Percentiles rank a stretch among this genome's conserved stretches.
phyloP scores from a whole-genome alignment of 2,113 vertebrate species.

The Epinephelus lanceolatus region DNA sequence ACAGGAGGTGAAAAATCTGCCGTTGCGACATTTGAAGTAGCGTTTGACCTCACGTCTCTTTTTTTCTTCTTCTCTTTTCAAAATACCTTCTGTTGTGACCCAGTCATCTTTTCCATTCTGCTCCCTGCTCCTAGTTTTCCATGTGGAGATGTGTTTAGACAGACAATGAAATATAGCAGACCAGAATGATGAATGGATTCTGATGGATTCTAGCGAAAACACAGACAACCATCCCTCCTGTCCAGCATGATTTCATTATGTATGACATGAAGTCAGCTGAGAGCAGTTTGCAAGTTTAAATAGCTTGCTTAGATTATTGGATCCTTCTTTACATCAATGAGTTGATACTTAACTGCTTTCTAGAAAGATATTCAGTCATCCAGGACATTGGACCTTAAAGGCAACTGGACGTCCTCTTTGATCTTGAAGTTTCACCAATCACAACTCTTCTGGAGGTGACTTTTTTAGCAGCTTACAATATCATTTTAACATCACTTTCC shows the following conservation, averaged over 20 bases:
- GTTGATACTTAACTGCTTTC: constrained; percentile 7
- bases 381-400: not conserved
- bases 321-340: constrained; percentile 15
- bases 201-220: constrained; percentile 60
- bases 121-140: constrained; percentile 66
- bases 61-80: constrained; percentile 49
- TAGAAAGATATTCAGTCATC: constrained; percentile 16
- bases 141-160: constrained; percentile 67
- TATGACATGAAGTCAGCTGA: constrained; percentile 59
- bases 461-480: not conserved
- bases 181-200: constrained; percentile 59
- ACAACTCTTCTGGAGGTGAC: not conserved
- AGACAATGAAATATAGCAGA: constrained; percentile 69
- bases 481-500: not conserved
- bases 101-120: constrained; percentile 72
- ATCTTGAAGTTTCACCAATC: constrained; percentile 5
- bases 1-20: constrained; percentile 35
- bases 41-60: constrained; percentile 37
- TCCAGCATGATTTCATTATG: constrained; percentile 64
- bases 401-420: not conserved
- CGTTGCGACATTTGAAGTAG: constrained; percentile 14
- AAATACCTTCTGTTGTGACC: constrained; percentile 62
- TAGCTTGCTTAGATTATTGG: constrained; percentile 19
- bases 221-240: constrained; percentile 46
- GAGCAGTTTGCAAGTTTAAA: constrained; percentile 40